Base-by-base conservation (phyloP, 1,140 invertebrate genomes). In the Panonychus citri region DNA sequence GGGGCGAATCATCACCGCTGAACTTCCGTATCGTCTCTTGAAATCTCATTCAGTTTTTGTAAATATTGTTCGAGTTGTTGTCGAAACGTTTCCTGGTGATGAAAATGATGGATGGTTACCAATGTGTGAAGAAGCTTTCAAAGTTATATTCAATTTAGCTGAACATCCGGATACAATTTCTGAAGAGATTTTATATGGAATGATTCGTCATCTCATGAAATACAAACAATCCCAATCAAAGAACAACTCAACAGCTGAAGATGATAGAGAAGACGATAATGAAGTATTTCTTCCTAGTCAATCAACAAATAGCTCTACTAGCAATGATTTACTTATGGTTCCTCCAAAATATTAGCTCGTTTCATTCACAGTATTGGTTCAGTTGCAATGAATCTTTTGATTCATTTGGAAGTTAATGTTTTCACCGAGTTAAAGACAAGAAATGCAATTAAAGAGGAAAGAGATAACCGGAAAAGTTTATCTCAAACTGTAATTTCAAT, bases 351-450 rank as follows among this genome's bases (percentile, higher is more conserved):
- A 55, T 62, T 83, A 26, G 71, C 76, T 1, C 74, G 81, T 48
- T 78, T 84, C 43, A 67, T 86, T 2, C 77, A 78, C 52, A 62
- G 80, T 17, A 65, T 81, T 53, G 83, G 83, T 24, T 80, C 83
- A 52, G 70, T 82, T 53, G 80, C 80, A 5, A 69, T 84, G 27
- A 75, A 78, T 60, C 78, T 86, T 64, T 75, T 85, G 63, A 77
- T 83, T 19, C 78, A 84, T 66, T 70, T 88, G 25, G 85, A 90
- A 63, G 77, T 78, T 13, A 73, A 73, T 61, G 74, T 87, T 13
- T 82, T 85, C 57, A 80, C 78, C 30, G 81, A 82, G 65, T 68
- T 82, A 56, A 82, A 81, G 63, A 63, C 78, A 63, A 63, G 75
- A 64, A 70, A 74, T 60, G 57, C 63, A 54, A 52, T 64, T 3